Evolutionary conservation across 2,113 vertebrate genomes (phyloP).

Genomic region (Elaphurus davidianus): DNA sequence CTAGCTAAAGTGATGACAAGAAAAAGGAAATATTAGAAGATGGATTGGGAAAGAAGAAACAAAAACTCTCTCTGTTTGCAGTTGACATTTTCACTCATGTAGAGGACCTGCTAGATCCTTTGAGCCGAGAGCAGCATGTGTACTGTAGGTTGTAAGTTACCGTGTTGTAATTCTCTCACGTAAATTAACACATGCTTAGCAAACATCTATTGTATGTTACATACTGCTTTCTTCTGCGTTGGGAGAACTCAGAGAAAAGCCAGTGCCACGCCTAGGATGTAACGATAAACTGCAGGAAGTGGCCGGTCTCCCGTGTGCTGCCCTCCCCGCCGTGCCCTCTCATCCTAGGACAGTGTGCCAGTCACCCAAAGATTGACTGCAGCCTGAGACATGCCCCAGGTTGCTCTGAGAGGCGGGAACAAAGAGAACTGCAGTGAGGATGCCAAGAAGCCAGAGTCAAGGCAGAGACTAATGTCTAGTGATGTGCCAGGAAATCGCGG

Average conservation of each 20-base stretch:
- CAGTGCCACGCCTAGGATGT: neutral
- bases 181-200: neutral
- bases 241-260: neutral
- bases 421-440: neutral
- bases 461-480: neutral
- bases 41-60: neutral
- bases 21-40: neutral
- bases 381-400: neutral
- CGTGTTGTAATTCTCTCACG: neutral
- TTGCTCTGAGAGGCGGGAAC: neutral
- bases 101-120: neutral
- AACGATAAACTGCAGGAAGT: neutral
- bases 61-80: neutral
- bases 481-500: neutral
- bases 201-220: neutral
- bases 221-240: neutral
- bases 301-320: neutral
- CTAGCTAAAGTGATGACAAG: neutral
- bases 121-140: neutral
- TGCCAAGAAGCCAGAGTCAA: neutral
- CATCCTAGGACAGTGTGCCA: too few relatives aligned
- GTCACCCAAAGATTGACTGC: neutral
- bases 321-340: fast-evolving
- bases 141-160: neutral
- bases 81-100: neutral